These are phyloP conservation scores for Sorex araneus DNA, from an alignment of 2,113 vertebrate species.

Conservation along the genomic window DNA sequence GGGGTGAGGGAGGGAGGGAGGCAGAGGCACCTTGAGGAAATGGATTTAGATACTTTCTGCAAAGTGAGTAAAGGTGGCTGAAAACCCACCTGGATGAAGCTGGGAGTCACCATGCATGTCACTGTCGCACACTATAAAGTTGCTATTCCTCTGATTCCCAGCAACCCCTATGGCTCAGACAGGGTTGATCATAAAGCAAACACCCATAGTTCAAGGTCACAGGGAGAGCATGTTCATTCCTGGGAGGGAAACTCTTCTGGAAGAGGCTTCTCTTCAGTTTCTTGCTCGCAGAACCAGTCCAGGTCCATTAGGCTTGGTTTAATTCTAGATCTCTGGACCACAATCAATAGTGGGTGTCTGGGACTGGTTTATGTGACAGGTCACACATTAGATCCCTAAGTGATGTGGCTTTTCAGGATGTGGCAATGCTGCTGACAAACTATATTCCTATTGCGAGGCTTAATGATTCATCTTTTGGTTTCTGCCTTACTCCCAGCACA, in stretches of 20 bases:
- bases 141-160: conserved; percentile 56
- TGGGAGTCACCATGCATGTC: conserved; percentile 29
- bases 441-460: conserved; percentile 67
- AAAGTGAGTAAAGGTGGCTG: conserved; percentile 43
- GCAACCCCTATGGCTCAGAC: conserved; percentile 29
- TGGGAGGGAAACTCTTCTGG: conserved; percentile 35
- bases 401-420: conserved; percentile 76
- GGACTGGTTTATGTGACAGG: conserved; percentile 71
- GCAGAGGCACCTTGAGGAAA: background rate
- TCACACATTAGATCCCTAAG: conserved; percentile 81
- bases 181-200: conserved; percentile 69
- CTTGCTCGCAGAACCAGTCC: background rate
- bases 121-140: background rate
- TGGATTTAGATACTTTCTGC: conserved; percentile 45
- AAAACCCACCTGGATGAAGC: conserved; percentile 48
- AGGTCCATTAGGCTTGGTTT: conserved; percentile 31
- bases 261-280: background rate
- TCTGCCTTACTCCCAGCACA: conserved; percentile 71
- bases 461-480: conserved; percentile 82
- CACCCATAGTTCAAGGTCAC: conserved; percentile 73
- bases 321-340: conserved; percentile 70
- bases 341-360: conserved; percentile 52
- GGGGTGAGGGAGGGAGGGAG: background rate
- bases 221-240: conserved; percentile 35
- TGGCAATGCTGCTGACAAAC: conserved; percentile 22